Conservation (phyloP, 2,797 vertebrate species). For the Leptoclinus maculatus region DNA sequence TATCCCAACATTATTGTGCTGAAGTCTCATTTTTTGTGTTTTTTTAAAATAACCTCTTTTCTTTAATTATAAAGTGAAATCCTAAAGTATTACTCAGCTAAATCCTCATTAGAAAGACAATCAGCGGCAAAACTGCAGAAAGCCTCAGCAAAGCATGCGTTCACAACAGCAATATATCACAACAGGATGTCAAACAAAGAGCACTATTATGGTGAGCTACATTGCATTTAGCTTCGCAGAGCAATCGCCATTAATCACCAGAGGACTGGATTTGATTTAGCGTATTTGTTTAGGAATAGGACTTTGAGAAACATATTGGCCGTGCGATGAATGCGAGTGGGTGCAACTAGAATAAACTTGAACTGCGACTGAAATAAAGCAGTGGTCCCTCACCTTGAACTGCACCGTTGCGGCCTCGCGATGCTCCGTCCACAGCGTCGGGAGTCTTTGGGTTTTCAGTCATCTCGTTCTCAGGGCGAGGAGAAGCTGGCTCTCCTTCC, state of each 20-base stretch:
- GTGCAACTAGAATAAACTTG: conserved; percentile 41
- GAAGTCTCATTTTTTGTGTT: not conserved
- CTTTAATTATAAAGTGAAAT: not conserved
- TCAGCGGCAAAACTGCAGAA: conserved; percentile 5
- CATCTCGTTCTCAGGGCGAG: conserved; percentile 4
- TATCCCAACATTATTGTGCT: not conserved
- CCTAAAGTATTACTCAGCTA: not conserved
- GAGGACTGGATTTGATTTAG: conserved; percentile 46
- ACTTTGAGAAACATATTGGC: conserved; percentile 58
- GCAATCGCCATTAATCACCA: conserved; percentile 62
- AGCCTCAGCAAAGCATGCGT: conserved; percentile 5
- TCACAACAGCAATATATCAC: conserved; percentile 37
- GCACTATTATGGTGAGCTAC: conserved; percentile 30
- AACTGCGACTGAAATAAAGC: conserved; percentile 46
- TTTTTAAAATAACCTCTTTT: not conserved
- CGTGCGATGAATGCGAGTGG: conserved; percentile 56
- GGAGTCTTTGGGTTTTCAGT: not conserved
- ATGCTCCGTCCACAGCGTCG: conserved; percentile 41
- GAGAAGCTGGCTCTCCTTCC: conserved; percentile 10
- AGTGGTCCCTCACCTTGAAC: conserved; percentile 62
- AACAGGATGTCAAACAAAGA: conserved; percentile 21
- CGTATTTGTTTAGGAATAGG: conserved; percentile 57
- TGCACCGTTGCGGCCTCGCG: not conserved
- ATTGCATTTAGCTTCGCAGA: conserved; percentile 45
- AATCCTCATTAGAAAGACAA: conserved; percentile 19